Base-by-base conservation (phyloP, 2,888 invertebrate genomes). In the Callimorpha dominula region DNA sequence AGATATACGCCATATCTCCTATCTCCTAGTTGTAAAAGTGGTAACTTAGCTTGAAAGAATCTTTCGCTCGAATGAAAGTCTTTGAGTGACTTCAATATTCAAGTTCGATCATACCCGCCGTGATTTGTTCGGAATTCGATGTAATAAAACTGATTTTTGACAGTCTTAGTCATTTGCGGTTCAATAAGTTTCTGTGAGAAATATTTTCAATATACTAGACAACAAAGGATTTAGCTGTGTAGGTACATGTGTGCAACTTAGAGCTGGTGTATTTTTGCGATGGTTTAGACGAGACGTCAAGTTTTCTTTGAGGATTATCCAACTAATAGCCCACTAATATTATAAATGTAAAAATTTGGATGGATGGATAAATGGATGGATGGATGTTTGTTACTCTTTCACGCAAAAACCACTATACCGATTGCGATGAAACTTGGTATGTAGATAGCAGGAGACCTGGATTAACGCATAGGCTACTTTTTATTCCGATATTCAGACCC, bases 11-110 rank as follows among this genome's bases (percentile, higher is more conserved):
- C 89, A 88, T 80, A 82, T 91, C 87, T 89, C 84, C 81, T 80
- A 82, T 91, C 87, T 89, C 84, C 81, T 87, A 89, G 89, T 87
- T 90, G 89, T 88, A 86, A 88, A 88, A 90, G 87, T 88, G 80
- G 86, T 83, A 89, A 89, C 88, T 91, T 87, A 86, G 85, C 86
- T 75, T 89, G 81, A 86, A 86, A 86, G 86, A 89, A 88, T 87
- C 85, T 89, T 87, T 86, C 71, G 86, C 83, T 87, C 82, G 85
- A 89, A 86, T 85, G 85, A 81, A 82, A 81, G 79, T 87, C 92
- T 92, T 91, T 90, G 89, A 88, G 78, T 76, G 82, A 87, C 81
- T 90, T 86, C 89, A 89, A 92, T 93, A 91, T 90, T 88, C 82
- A 72, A 85, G 85, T 81, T 89, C 76, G 77, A 78, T 88, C 79